Conservation (phyloP, 2,888 invertebrate genomes). For the Lysandra bellargus region DNA sequence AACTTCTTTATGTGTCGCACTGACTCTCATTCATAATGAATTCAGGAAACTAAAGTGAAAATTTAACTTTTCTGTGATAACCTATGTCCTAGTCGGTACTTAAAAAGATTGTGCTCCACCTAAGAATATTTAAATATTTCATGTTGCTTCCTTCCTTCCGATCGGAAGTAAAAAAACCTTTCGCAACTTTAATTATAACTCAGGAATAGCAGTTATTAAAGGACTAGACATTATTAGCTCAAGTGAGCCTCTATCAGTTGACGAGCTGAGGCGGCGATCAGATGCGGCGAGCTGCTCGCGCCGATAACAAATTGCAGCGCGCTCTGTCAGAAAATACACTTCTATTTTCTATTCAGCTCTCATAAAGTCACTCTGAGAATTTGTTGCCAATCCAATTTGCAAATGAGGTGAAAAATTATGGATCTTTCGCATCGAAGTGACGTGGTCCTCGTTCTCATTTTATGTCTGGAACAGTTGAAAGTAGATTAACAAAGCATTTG, state of each 20-base stretch:
- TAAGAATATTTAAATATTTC: neutral
- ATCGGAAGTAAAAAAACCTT: neutral
- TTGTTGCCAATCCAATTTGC: slow-evolving; percentile 11
- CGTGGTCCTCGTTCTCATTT: neutral
- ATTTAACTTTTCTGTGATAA: no score
- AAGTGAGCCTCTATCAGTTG: slow-evolving; percentile 1
- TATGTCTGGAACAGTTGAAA: neutral
- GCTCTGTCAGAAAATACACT: slow-evolving; percentile 48
- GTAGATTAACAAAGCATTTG: neutral
- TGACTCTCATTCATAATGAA: neutral
- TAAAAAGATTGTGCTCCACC: neutral
- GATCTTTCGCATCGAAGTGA: slow-evolving; percentile 6
- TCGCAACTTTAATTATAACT: neutral
- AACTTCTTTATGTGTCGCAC: neutral
- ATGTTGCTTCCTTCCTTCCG: neutral
- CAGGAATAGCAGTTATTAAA: neutral
- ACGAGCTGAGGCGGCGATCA: slow-evolving; percentile 45
- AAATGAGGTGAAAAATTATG: slow-evolving; percentile 1
- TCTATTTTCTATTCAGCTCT: slow-evolving; percentile 37
- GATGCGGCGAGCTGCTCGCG: slow-evolving; percentile 51
- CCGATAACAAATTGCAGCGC: slow-evolving; percentile 52
- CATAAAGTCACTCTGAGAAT: slow-evolving; percentile 2
- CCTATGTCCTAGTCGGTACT: neutral
- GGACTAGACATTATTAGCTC: slow-evolving; percentile 12
- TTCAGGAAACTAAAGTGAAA: neutral